Percentiles rank a stretch among this genome's conserved stretches.
phyloP scores from a whole-genome alignment of 2,113 vertebrate species.

The Pterocles orientalis region DNA sequence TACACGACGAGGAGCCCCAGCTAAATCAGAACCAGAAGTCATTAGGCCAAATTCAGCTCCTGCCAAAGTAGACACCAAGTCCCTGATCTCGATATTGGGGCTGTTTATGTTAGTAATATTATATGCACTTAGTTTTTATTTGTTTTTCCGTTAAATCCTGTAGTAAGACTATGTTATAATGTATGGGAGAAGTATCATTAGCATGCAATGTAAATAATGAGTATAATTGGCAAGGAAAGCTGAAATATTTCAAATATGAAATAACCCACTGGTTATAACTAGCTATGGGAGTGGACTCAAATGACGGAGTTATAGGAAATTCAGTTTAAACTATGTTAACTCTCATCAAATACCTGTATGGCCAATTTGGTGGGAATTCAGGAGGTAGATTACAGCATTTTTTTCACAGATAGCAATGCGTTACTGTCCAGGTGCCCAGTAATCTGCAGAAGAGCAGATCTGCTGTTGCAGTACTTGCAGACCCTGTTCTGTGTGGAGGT shows the following conservation, averaged over 20 bases:
- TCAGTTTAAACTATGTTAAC: neutral
- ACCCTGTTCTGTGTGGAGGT: neutral
- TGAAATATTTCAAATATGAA: neutral
- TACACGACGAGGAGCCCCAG: neutral
- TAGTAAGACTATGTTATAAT: neutral
- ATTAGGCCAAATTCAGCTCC: neutral
- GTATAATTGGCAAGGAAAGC: neutral
- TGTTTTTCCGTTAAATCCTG: conserved; percentile 35
- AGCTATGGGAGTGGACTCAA: neutral
- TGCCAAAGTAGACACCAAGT: conserved; percentile 7
- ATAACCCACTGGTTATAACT: neutral
- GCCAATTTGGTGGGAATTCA: neutral
- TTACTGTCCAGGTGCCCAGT: too few species aligned
- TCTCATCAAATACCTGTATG: neutral
- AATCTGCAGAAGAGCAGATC: neutral
- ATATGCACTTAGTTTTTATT: conserved; percentile 15
- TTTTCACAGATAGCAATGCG: neutral
- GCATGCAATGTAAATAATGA: neutral
- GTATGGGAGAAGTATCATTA: neutral
- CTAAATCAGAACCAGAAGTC: conserved; percentile 44
- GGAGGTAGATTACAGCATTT: fast-evolving
- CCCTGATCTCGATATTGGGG: neutral
- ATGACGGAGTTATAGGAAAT: neutral
- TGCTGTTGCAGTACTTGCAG: neutral
- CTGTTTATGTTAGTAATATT: neutral